Evolutionary conservation across 2,797 vertebrate species (phyloP).

Genomic region (Bucorvus abyssinicus): DNA sequence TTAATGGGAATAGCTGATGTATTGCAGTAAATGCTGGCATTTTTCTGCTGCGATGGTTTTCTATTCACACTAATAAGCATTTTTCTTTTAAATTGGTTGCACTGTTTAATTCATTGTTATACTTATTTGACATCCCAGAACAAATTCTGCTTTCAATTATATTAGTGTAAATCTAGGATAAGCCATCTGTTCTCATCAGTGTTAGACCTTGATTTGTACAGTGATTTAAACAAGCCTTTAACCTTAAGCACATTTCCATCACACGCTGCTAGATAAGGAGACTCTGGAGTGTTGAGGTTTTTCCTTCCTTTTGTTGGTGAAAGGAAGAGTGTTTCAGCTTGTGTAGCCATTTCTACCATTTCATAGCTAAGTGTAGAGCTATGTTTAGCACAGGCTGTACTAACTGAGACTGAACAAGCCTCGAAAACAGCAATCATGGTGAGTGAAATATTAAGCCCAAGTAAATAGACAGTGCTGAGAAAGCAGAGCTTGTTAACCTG

Average conservation of each 20-base stretch:
- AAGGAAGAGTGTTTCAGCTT: neutral
- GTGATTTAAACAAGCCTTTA: conserved; percentile 31
- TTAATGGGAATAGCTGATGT: conserved; percentile 50
- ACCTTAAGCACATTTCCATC: neutral
- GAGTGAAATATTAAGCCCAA: conserved; percentile 61
- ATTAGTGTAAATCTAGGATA: neutral
- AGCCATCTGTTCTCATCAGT: neutral
- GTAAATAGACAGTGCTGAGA: conserved; percentile 26
- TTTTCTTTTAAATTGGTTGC: conserved; percentile 44
- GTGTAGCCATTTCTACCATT: neutral
- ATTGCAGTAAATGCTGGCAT: conserved; percentile 34
- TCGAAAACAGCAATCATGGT: neutral
- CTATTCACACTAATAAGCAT: conserved; percentile 37
- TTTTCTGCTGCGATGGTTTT: conserved; percentile 34
- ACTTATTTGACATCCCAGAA: neutral
- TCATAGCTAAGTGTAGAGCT: neutral
- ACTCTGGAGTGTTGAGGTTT: neutral
- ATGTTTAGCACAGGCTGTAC: neutral
- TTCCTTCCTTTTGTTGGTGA: neutral
- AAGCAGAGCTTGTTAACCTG: conserved; percentile 48
- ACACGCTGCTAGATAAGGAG: neutral
- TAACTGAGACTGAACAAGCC: neutral
- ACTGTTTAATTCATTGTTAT: conserved; percentile 41
- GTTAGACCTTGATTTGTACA: conserved; percentile 13
- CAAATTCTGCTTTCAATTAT: neutral